Percentiles rank a stretch among this genome's conserved stretches.
Conservation (phyloP, 2,113 vertebrate genomes). For the Accipiter virgatus region DNA sequence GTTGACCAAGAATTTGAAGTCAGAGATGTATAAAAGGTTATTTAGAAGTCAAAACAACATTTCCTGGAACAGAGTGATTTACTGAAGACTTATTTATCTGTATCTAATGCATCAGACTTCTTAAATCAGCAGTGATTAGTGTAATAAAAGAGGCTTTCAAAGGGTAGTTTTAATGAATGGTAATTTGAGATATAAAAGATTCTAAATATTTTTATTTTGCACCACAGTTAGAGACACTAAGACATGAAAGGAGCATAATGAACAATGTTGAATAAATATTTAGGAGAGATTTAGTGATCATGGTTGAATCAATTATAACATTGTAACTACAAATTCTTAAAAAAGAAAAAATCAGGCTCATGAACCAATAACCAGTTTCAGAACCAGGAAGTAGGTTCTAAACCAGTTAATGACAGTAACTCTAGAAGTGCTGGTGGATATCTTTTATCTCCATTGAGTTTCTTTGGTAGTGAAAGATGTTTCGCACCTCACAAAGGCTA, state of each 20-base stretch:
- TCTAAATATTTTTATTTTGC: not conserved
- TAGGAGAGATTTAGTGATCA: not conserved
- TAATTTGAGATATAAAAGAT: not conserved
- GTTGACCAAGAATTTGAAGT: not conserved
- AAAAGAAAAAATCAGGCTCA: not conserved
- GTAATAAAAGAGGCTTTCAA: not conserved
- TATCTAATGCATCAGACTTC: not conserved
- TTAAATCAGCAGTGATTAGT: not conserved
- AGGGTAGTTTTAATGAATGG: not conserved
- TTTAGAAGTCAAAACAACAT: not conserved
- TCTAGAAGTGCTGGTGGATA: not conserved
- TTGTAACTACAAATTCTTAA: not conserved
- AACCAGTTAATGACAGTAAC: not conserved
- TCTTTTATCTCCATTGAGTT: not conserved
- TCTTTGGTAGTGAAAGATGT: not conserved
- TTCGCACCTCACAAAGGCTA: not conserved
- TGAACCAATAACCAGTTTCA: not conserved
- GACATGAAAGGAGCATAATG: not conserved
- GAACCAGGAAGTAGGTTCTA: not conserved
- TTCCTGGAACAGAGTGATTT: not conserved
- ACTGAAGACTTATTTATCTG: not conserved
- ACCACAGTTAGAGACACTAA: not conserved
- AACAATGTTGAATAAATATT: not conserved
- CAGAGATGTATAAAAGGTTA: not conserved
- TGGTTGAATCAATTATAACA: not conserved